A percentile compares a stretch with the other conserved stretches of the same genome.
Conservation (phyloP, 2,888 invertebrate species). For the Beris chalybata region DNA sequence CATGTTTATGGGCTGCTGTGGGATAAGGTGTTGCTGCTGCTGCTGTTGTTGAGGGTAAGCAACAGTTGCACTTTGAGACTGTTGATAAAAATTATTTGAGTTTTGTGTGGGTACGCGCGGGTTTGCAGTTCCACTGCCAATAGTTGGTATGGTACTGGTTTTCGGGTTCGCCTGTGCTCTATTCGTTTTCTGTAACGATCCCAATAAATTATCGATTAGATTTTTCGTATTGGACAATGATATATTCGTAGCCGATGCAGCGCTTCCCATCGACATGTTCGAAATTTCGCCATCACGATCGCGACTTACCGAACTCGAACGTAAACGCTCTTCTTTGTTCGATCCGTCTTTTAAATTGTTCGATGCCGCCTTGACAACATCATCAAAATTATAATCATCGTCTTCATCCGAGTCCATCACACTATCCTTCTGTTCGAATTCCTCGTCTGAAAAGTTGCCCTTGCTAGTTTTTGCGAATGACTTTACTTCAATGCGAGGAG, state of each 20-base stretch:
- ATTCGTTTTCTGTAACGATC: conserved; percentile 57
- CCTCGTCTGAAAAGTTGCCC: conserved; percentile 42
- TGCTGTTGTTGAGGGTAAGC: conserved; percentile 34
- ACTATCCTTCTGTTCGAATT: conserved; percentile 46
- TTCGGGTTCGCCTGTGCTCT: conserved; percentile 40
- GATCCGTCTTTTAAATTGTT: conserved; percentile 70
- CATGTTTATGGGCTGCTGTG: conserved; percentile 32
- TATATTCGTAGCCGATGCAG: conserved; percentile 45
- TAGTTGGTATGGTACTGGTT: conserved; percentile 30
- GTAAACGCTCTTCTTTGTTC: conserved; percentile 57
- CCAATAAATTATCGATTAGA: conserved; percentile 67
- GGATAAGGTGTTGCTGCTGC: conserved; percentile 30
- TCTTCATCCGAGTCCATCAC: conserved; percentile 68
- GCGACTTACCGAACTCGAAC: conserved; percentile 43
- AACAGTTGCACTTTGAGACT: conserved; percentile 24
- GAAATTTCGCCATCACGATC: conserved; percentile 44
- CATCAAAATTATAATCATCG: conserved; percentile 82
- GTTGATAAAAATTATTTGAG: conserved; percentile 3
- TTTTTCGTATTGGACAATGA: conserved; percentile 63
- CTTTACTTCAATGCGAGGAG: conserved; percentile 16
- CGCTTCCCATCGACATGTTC: conserved; percentile 50
- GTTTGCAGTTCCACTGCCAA: conserved; percentile 10
- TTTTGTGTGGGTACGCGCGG: background rate
- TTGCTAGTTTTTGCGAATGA: conserved; percentile 27
- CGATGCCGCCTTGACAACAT: conserved; percentile 76